Evolutionary conservation across 2,113 vertebrate species (phyloP), one percentile per base, ranked within the genome.

Genomic region (Phrynosoma platyrhinos): DNA sequence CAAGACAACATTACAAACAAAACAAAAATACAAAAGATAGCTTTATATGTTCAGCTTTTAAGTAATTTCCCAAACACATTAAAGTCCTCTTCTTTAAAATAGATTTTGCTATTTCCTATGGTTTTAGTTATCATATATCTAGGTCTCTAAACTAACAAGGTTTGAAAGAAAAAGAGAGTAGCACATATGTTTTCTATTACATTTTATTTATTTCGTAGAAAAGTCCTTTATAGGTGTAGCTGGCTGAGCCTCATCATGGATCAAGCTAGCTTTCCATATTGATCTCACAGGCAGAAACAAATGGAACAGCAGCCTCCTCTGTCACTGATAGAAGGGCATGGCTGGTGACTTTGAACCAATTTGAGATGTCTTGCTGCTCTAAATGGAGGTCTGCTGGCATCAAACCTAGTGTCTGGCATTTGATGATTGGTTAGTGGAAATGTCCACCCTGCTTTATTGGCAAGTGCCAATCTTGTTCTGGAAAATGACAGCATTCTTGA

Each of bases 371-470:
- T 69, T 1, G 42, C 71, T 53, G 84, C 52, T 89, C 62, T 69
- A 69, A 88, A 82, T 75, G 75, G 21, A 76, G 9, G 13, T 13
- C 77, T 52, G 36, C 80, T 14, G 32, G 58, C 74, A 66, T 55
- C 5, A 8, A 64, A 81, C 5, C 58, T 14, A 3, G n/a, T 23
- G 36, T 1, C 0, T 87, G 74, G 23, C 13, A 21, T 66, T 82
- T 1, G 5, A 90, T 82, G 86, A 87, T 77, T 42, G 25, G 64
- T 55, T 25, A 71, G 82, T 71, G 77, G 76, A 72, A 90, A 88
- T 23, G 0, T 23, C 71, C 86, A 47, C 16, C 23, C 36, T 0
- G 23, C 0, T 42, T 53, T 52, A 78, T 76, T 87, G 86, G 40
- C 86, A 87, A 64, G 40, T 66, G 79, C 71, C 79, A 75, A 66